These are phyloP conservation scores for Pachyramphus minor DNA, from an alignment of 2,113 vertebrate genomes.

Conservation along the genomic window DNA sequence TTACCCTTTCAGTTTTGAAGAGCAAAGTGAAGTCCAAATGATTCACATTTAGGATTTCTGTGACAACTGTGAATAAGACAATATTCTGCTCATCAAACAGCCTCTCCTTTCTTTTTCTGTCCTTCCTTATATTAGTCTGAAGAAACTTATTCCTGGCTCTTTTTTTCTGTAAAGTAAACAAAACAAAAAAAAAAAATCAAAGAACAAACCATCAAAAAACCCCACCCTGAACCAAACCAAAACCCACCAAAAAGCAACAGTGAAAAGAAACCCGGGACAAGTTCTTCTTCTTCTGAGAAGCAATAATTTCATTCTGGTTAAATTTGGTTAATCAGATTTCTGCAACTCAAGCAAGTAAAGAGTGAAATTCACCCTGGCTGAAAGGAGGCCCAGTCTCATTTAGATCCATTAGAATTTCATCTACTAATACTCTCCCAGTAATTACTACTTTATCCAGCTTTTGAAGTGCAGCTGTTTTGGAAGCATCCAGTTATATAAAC, in stretches of 20 bases:
- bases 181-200: background rate
- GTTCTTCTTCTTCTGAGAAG: background rate
- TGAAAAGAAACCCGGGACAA: background rate
- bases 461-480: background rate
- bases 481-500: background rate
- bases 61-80: background rate
- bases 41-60: background rate
- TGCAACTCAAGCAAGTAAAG: background rate
- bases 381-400: background rate
- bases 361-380: background rate
- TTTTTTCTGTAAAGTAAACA: background rate
- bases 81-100: background rate
- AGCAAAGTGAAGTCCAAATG: background rate
- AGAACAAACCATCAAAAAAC: background rate
- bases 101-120: background rate
- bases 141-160: background rate
- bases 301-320: conserved; percentile 3
- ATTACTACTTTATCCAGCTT: background rate
- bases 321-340: conserved; percentile 28
- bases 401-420: background rate
- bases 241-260: background rate
- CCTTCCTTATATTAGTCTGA: background rate
- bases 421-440: background rate
- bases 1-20: background rate
- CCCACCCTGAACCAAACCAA: background rate